Base-by-base conservation (phyloP, 2,888 invertebrate species). In the Agrilus mali region DNA sequence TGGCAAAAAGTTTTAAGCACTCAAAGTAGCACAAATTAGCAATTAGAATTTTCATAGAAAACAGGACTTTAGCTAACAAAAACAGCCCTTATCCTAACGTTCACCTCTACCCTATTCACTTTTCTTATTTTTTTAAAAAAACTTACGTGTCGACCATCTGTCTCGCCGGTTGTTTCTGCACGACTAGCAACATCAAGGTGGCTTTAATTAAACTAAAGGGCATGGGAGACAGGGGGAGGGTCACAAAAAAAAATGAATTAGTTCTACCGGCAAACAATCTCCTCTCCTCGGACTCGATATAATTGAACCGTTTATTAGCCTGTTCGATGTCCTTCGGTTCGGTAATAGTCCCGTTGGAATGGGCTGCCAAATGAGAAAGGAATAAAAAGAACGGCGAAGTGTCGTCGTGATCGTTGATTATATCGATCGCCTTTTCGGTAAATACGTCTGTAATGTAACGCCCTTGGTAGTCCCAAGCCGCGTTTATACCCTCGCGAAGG, bases 361-460 rank as follows among this genome's bases (percentile, higher is more conserved):
- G 90, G 0, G 82, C 77, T 0, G 89, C 88, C 38, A 80, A 69
- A 61, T 89, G 87, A 1, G 79, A 74, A 33, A 93, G 56, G 61
- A 85, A 75, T 44, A 93, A 66, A 58, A 88, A 90, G 44, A 93
- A 60, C 0, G 90, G 88, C 54, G 55, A 55, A 33, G 67, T 58
- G 1, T 53, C 52, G 48, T 80, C 67, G 53, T 82, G 82, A 1
- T 63, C 57, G 10, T 63, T 59, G 42, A 84, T 82, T 2, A 81
- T 70, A 40, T 70, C 66, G 38, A 75, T 70, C 0, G 83, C 78
- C 57, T 81, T 78, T 12, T 71, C 59, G 2, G 77, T 80, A 47
- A 83, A 74, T 22, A 85, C 57, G 53, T 84, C 80, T 0, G 86
- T 85, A 8, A 81, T 70, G 55, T 86, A 86, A 16, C 68, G 70